Conservation (phyloP, 2,888 invertebrate species). For the Pristionchus exspectatus region DNA sequence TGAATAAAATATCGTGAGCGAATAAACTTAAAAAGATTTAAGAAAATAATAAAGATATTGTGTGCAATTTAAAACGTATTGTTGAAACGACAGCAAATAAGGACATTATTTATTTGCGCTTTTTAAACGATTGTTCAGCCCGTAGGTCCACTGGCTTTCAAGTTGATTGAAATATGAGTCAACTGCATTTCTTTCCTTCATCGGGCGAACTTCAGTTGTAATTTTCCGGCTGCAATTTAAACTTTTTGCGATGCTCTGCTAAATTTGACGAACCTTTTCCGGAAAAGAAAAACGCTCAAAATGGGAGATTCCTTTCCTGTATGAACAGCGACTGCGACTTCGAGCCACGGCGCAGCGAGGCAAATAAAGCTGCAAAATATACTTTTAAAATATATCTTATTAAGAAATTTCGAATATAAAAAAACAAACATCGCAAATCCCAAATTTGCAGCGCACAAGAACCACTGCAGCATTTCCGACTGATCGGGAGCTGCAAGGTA, state of each 20-base stretch:
- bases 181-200: background rate
- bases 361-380: background rate
- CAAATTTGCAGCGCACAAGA: background rate
- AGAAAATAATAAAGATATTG: too few relatives aligned
- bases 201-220: background rate
- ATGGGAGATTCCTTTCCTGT: background rate
- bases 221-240: background rate
- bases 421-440: background rate
- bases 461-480: background rate
- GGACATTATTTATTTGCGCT: background rate
- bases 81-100: too few relatives aligned
- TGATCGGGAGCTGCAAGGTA: background rate
- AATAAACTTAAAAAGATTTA: too few relatives aligned
- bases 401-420: too few relatives aligned
- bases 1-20: too few relatives aligned
- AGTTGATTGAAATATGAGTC: background rate
- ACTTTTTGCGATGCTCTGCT: background rate
- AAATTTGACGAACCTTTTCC: background rate
- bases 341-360: background rate
- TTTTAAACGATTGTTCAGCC: background rate
- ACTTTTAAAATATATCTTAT: too few relatives aligned
- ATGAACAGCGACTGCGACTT: background rate
- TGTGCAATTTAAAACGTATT: too few relatives aligned
- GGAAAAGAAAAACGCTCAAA: background rate
- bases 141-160: background rate